Evolutionary conservation across 1,140 invertebrate species (phyloP), one percentile per base, ranked within the genome.

Genomic region (Melanaphis sacchari): DNA sequence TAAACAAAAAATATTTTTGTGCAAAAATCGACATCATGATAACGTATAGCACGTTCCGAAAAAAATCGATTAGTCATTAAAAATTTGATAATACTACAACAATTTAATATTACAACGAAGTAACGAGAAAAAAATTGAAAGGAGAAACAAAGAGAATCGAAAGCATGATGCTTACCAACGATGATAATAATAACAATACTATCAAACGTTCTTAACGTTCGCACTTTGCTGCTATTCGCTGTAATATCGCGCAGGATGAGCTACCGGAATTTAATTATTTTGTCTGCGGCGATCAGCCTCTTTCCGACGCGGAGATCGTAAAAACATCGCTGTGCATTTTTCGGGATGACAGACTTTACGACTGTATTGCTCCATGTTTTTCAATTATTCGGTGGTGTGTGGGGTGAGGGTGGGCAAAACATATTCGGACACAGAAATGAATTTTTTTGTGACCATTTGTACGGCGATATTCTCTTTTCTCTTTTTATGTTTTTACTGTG

Each of bases 371-470:
- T 36, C 59, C 41, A 43, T 52, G 41, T 92, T 91, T 92, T 92
- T 92, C 91, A 92, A 92, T 92, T 92, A n/a, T 76, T 76, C 59
- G 59, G 31, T 92, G 31, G 26, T 41, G 52, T 41, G 31, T 21
- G 36, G 81, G 91, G 36, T 22, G 76, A 84, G 91, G 91, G 76
- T 92, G 36, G 36, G 76, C 41, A 6, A 52, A 92, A 91, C 49
- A 92, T 92, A 92, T 92, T 92, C 91, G 91, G 81, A 92, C 91
- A 54, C 43, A 40, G 91, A 82, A 92, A 92, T 85, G 91, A 54
- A 84, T 93, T 93, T 93, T 93, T 38, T 82, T 81, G 22, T 54
- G 91, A 92, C 36, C 91, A 85, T 93, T 93, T 54, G 91, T 85
- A 85, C 81, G 26, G 36, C 91, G 22, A 82, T 92, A 84, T 92